Base-by-base conservation (phyloP, 92 coral and sea anemone genomes). In the Zoanthus solanderi region DNA sequence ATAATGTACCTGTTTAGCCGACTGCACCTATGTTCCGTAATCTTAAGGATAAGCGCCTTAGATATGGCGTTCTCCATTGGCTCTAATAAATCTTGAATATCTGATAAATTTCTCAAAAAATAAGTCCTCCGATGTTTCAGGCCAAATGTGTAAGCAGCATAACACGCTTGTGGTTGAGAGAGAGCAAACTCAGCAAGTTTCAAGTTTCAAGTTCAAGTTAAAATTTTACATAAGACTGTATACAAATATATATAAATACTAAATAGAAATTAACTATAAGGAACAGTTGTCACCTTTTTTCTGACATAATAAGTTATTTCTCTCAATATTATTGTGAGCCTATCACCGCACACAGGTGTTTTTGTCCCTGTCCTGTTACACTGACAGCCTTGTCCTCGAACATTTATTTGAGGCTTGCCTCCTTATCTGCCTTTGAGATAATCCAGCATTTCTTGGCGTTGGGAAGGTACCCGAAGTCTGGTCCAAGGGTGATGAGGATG, bases 51-150 rank as follows among this genome's bases (percentile, higher is more conserved):
- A 9, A 87, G 45, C 54, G 63, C 83, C 29, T 61, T 61, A 42
- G 77, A 87, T 78, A 78, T 87, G 34, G 76, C 87, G 15, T 78
- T 65, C 77, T 87, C 66, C 11, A 78, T 17, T 52, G 84, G 84
- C 84, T 78, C 72, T 45, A 78, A n/a, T 52, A 78, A 17, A 48
- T 78, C 84, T 14, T 78, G 84, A 78, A 5, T 78, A 18, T 78
- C 84, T 78, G 84, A 69, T 10, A 78, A 23, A 44, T 37, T 78
- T 75, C 61, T 56, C 10, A 56, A 9, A 56, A 56, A 56, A 9
- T 56, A 56, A 56, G 61, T 9, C 61, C 61, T 10, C 13, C 61
- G 9, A 56, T 56, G 61, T 56, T 56, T 56, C 61, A 9, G 15
- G 61, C 61, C 14, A 9, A 56, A 56, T 13, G 61, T 56, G 61